Conservation (phyloP, 1,140 invertebrate species). For the Luehdorfia chinensis region DNA sequence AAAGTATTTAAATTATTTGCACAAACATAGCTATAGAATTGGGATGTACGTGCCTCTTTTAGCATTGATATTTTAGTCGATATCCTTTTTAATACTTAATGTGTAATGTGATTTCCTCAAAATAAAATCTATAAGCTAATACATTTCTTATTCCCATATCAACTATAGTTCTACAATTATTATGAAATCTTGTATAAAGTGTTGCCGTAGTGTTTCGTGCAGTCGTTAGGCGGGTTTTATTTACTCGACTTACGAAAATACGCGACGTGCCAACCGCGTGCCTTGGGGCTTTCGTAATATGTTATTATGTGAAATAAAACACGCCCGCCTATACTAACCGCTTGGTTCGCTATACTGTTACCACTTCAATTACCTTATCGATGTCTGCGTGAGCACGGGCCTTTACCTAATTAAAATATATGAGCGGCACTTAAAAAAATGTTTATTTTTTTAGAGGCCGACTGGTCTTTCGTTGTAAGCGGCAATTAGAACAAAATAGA, state of each 20-base stretch:
- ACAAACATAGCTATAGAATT: no score
- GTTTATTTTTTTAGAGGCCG: constrained; percentile 20
- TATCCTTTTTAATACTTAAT: no score
- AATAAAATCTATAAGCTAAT: no score
- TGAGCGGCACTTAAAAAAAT: constrained; percentile 30
- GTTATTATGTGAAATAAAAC: constrained; percentile 73
- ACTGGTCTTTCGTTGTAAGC: constrained; percentile 14
- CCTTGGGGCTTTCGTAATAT: constrained; percentile 50
- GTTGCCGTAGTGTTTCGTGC: constrained; percentile 36
- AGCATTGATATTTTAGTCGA: no score
- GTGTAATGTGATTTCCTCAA: no score
- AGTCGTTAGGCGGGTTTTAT: constrained; percentile 52
- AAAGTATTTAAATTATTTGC: no score
- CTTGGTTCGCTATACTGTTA: constrained; percentile 29
- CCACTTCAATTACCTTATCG: constrained; percentile 52
- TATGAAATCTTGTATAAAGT: constrained; percentile 19
- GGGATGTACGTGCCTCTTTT: no score
- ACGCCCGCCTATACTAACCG: constrained; percentile 24
- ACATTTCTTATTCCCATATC: no score
- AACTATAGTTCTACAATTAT: not conserved
- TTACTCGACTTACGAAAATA: constrained; percentile 51
- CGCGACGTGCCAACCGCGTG: constrained; percentile 32
- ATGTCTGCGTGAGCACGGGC: constrained; percentile 41
- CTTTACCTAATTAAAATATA: constrained; percentile 39
- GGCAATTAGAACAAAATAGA: constrained; percentile 15